phyloP scores from a whole-genome alignment of 2,797 vertebrate species.

The Eulemur coronatus region DNA sequence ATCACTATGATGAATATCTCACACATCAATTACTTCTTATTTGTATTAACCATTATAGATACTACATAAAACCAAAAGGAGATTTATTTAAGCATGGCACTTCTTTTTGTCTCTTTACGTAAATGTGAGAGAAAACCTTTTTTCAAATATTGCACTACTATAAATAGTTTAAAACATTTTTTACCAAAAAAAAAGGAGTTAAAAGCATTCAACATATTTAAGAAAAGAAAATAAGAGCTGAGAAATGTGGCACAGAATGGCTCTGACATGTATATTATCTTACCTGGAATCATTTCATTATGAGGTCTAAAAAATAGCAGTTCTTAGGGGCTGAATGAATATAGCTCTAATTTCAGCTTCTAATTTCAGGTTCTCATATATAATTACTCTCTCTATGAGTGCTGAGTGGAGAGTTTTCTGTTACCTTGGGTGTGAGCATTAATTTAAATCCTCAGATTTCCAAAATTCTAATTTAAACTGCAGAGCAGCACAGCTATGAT shows the following conservation, averaged over 20 bases:
- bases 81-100: background rate
- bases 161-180: conserved; percentile 64
- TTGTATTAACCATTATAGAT: background rate
- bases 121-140: background rate
- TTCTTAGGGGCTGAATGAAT: conserved; percentile 68
- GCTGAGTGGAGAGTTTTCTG: conserved; percentile 65
- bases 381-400: conserved; percentile 74
- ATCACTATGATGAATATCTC: background rate
- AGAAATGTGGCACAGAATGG: conserved; percentile 3
- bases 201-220: conserved; percentile 45
- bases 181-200: conserved; percentile 58
- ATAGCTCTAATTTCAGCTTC: conserved; percentile 75
- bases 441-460: conserved; percentile 77
- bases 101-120: background rate
- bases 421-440: conserved; percentile 75
- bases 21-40: background rate
- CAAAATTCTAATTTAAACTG: conserved; percentile 78
- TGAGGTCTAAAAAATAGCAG: conserved; percentile 64
- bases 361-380: conserved; percentile 77
- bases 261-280: conserved; percentile 68
- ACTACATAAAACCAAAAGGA: background rate
- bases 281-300: conserved; percentile 80
- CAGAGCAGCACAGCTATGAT: conserved; percentile 70
- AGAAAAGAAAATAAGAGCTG: conserved; percentile 52
- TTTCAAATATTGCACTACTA: conserved; percentile 47